Evolutionary conservation across 2,888 invertebrate genomes (phyloP), one percentile per base, ranked within the genome.

Genomic region (Machimus rusticus): DNA sequence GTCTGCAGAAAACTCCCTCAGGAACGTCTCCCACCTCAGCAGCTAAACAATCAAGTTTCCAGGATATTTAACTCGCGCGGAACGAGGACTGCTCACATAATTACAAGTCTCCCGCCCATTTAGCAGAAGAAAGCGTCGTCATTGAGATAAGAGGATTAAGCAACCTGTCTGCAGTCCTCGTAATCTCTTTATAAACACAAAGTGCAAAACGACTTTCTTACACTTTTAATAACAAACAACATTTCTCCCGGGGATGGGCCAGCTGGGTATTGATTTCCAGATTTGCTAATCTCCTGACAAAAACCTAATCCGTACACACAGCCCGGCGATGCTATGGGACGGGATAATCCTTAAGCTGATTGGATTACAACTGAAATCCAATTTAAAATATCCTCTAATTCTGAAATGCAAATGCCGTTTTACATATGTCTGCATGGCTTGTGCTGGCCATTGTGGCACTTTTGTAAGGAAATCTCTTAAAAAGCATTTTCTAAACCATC

Each of bases 281-380:
- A 39, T 78, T 78, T 23, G 19, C 39, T 78, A 78, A 78, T 78
- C 78, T 66, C 23, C 39, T 31, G 28, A 28, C 81, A 55, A 81
- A 55, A 43, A 34, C 16, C 23, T 51, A 55, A 81, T 81, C 81
- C 19, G 34, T 34, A 31, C 14, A 81, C 81, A 55, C 31, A 51
- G 28, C 12, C 51, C 51, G 51, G 28, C 31, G 31, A 28, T 37
- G 6, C 23, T 39, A 19, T 19, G 78, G 37, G 43, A 78, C n/a
- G 43, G 23, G 51, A 81, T 81, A 55, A 55, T 81, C 74, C 43
- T 84, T 84, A 84, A 84, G 39, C 66, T 84, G 84, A 84, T 84
- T 84, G 84, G 84, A 84, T 84, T 84, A 84, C 39, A 84, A 84
- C 37, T 43, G 31, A 66, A 84, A 84, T 84, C 84, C 84, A 84